These are phyloP conservation scores for Caenorhabditis drosophilae DNA, from an alignment of 2,888 invertebrate genomes.

Conservation along the genomic window DNA sequence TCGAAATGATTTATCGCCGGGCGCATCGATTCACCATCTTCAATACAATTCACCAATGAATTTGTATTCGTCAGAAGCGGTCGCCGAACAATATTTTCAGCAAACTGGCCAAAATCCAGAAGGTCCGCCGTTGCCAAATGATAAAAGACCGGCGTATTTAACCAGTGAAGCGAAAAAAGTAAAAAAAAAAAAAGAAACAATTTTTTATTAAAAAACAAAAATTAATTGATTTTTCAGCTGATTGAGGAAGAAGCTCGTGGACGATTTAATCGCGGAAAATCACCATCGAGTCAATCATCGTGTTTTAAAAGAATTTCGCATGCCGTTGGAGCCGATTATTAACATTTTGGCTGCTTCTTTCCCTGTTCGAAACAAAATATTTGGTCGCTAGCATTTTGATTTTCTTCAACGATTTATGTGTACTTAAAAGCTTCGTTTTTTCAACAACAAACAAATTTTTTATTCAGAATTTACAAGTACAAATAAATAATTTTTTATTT, in stretches of 20 bases:
- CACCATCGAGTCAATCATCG: conserved; percentile 56
- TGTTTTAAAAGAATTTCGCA: conserved; percentile 58
- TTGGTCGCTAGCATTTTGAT: too few relatives aligned
- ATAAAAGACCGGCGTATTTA: conserved; percentile 44
- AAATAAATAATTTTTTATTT: background rate
- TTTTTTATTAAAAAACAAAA: background rate
- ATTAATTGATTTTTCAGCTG: conserved; percentile 28
- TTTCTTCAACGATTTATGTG: too few relatives aligned
- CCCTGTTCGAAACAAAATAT: too few relatives aligned
- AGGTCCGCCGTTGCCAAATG: conserved; percentile 8
- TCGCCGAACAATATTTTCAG: conserved; percentile 61
- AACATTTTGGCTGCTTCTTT: background rate
- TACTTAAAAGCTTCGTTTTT: too few relatives aligned
- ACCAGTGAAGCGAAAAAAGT: conserved; percentile 49
- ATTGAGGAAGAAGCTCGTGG: conserved; percentile 55
- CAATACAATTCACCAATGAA: conserved; percentile 68
- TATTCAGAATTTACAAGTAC: background rate
- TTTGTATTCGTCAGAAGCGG: conserved; percentile 61
- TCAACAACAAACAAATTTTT: too few relatives aligned
- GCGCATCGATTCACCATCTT: conserved; percentile 56
- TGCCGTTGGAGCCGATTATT: conserved; percentile 44
- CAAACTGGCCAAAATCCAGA: conserved; percentile 55
- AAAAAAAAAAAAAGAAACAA: too few relatives aligned
- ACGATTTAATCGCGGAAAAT: conserved; percentile 39
- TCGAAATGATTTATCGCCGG: conserved; percentile 58